Evolutionary conservation across 2,888 invertebrate genomes (phyloP), one percentile per base, ranked within the genome.

Genomic region (Drosophila tripunctata): DNA sequence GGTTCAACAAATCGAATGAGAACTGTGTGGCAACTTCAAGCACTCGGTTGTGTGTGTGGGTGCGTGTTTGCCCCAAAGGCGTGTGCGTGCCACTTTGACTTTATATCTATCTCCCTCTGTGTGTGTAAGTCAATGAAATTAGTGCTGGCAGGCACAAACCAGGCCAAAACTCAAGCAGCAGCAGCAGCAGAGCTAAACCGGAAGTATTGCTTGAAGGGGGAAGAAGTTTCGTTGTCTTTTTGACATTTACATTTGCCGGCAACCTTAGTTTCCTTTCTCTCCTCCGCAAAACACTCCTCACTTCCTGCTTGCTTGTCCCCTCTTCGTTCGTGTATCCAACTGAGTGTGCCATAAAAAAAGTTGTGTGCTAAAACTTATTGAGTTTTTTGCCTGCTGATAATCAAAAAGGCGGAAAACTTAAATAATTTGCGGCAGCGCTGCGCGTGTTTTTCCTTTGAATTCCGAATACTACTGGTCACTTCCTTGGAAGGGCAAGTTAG

Each of bases 71-170:
- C 19, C 64, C 36, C 12, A 5, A 12, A n/a, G 38, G 73, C 57
- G 35, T 64, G 68, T 65, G 69, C 63, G 73, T 72, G 67, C 71
- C 64, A 68, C 64, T 73, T 64, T 14, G 12, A 33, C 47, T 47
- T 50, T 15, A 15, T 44, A 19, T 45, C 33, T 55, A 30, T 58
- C 30, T 40, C 30, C 36, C 55, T 54, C 50, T 45, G 55, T 60
- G 55, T 62, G 58, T 54, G 72, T 38, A 64, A 84, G 78, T 84
- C 82, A 78, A 81, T 84, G 82, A 81, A 84, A 81, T 81, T 76
- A 81, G 70, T 75, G 74, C 75, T 66, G 56, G 67, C 63, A 62
- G 77, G 52, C 68, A 64, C 44, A 43, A 57, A 50, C 58, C 27
- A 35, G 54, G 57, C 8, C 35, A 45, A 31, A 31, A 45, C 30